A percentile compares a stretch with the other conserved stretches of the same genome.
phyloP scores from a whole-genome alignment of 2,113 vertebrate genomes.

The Dipodomys ordii region DNA sequence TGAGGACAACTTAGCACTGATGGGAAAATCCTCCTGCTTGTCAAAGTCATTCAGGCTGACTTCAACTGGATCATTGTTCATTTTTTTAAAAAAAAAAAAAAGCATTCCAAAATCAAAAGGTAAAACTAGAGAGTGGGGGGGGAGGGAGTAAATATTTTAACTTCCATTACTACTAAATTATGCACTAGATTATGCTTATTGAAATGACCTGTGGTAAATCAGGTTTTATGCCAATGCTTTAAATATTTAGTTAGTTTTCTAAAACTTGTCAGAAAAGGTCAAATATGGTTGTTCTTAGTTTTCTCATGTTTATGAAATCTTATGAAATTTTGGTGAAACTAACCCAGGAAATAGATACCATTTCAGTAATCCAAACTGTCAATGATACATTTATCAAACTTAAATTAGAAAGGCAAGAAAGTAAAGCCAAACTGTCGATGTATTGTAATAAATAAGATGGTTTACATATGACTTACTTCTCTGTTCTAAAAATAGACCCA shows the following conservation, averaged over 20 bases:
- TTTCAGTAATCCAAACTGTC: neutral
- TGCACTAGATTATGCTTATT: neutral
- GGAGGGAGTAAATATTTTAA: neutral
- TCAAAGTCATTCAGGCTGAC: slow-evolving; percentile 49
- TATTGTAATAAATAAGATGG: slow-evolving; percentile 9
- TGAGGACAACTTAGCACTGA: slow-evolving; percentile 66
- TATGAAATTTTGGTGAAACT: slow-evolving; percentile 11
- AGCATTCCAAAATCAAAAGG: slow-evolving; percentile 39
- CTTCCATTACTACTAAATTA: neutral
- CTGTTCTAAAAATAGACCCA: neutral
- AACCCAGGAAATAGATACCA: neutral
- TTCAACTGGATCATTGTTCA: neutral
- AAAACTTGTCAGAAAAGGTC: slow-evolving; percentile 43
- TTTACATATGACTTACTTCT: neutral
- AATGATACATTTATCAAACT: neutral
- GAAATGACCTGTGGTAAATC: slow-evolving; percentile 19
- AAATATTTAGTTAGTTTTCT: slow-evolving; percentile 54
- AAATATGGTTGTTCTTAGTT: slow-evolving; percentile 33
- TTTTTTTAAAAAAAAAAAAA: neutral
- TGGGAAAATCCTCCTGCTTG: slow-evolving; percentile 54
- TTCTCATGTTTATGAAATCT: slow-evolving; percentile 32
- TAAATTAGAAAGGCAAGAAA: slow-evolving; percentile 32
- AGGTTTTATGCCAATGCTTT: slow-evolving; percentile 20
- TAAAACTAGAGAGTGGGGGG: neutral
- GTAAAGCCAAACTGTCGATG: neutral